Base-by-base conservation (phyloP, 1,140 invertebrate species). In the Aradophagus sp. region DNA sequence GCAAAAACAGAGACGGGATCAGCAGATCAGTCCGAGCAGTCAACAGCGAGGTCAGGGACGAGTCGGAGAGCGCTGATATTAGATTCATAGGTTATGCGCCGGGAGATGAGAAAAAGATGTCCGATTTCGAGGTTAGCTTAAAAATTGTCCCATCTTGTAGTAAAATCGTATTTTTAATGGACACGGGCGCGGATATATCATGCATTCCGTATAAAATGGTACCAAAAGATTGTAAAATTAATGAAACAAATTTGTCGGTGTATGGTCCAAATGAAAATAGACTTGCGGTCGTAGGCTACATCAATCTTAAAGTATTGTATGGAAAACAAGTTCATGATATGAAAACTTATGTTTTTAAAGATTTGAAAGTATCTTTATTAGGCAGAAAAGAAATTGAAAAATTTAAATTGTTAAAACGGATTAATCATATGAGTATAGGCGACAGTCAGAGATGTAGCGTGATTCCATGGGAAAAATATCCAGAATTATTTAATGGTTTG, bases 311-410 rank as follows among this genome's bases (percentile, higher is more conserved):
- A 47, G 2, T 59, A 11, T 47, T 47, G 48, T 14, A n/a, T 17
- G 1, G 14, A 12, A 20, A 12, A 1, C 39, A 39, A 23, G 8
- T 38, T 5, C 23, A 10, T 12, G 48, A 6, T 1, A 26, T 59
- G 11, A 59, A 47, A 59, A 16, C 11, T 11, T 59, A 47, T 27
- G 23, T 59, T 19, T 19, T 59, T 0, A 31, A 48, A 59, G 16
- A 59, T 12, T 27, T 59, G 3, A 48, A 59, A 59, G 5, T 32
- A 39, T 15, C 42, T 31, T 59, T 59, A 12, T 14, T 59, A 11
- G 53, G 53, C n/a, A 45, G 14, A 38, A 7, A 7, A 8, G 53
- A 58, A 45, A 58, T 58, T 10, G 27, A 8, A n/a, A 36, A 31
- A 45, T 45, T 58, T 5, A 45, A 45, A 29, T 32, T 58, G 20